phyloP scores from a whole-genome alignment of 1,140 invertebrate genomes.

The Brachystomella parvula region DNA sequence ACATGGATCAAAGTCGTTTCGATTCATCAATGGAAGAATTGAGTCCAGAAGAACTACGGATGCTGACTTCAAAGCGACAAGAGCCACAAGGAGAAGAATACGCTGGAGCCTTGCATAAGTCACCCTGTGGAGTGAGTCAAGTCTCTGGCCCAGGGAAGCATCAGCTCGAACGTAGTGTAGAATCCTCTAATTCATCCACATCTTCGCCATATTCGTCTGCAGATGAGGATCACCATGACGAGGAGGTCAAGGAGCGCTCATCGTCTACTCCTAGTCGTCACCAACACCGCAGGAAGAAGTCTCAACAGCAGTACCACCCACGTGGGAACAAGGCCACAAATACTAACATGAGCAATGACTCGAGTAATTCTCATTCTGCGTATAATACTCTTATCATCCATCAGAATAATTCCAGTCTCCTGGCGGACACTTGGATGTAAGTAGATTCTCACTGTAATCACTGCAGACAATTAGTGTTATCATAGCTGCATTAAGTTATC shows the following conservation, averaged over 20 bases:
- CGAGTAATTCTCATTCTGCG: conserved; percentile 35
- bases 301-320: not conserved
- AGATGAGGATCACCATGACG: not conserved
- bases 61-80: conserved; percentile 70
- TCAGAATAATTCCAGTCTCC: conserved; percentile 38
- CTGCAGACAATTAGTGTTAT: not conserved
- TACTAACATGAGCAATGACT: conserved; percentile 35
- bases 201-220: conserved; percentile 18
- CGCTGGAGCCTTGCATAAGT: not conserved
- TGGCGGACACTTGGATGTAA: conserved; percentile 39
- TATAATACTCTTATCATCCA: conserved; percentile 43
- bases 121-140: not conserved
- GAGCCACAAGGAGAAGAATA: conserved; percentile 84
- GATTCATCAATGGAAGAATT: conserved; percentile 73
- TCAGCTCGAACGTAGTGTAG: not conserved
- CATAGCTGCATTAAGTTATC: not conserved
- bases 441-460: conserved; percentile 5
- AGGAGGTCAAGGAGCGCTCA: not conserved
- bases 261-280: not conserved
- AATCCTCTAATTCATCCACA: conserved; percentile 7
- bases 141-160: too few relatives aligned
- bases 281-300: conserved; percentile 21
- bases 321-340: conserved; percentile 4
- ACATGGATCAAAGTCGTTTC: not conserved
- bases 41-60: conserved; percentile 73